A percentile compares a stretch with the other conserved stretches of the same genome.
Conservation (phyloP, 1,140 invertebrate genomes). For the Zaprionus tsacasi region DNA sequence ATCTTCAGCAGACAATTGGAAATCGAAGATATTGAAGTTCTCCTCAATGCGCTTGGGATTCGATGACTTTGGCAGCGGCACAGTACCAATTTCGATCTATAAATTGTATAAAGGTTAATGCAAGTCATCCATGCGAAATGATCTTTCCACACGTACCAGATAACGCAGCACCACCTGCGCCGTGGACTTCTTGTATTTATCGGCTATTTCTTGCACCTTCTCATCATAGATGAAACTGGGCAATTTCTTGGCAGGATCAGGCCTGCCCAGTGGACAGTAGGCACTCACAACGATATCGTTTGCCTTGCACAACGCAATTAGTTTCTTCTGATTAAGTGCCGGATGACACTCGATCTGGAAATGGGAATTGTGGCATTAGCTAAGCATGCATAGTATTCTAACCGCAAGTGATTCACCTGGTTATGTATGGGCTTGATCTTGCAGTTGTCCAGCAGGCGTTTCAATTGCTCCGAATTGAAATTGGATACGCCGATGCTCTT, state of each 20-base stretch:
- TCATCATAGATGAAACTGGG: slow-evolving; percentile 88
- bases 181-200: slow-evolving; percentile 89
- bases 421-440: slow-evolving; percentile 90
- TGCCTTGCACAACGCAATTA: slow-evolving; percentile 89
- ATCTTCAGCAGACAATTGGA: slow-evolving; percentile 88
- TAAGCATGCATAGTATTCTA: neutral
- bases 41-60: slow-evolving; percentile 89
- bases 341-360: slow-evolving; percentile 89
- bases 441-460: slow-evolving; percentile 87
- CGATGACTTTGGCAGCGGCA: slow-evolving; percentile 93
- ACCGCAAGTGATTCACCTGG: slow-evolving; percentile 85
- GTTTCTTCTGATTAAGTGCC: slow-evolving; percentile 89
- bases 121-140: neutral
- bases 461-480: slow-evolving; percentile 91
- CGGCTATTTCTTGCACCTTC: slow-evolving; percentile 87
- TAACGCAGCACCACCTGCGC: slow-evolving; percentile 89
- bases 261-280: slow-evolving; percentile 92
- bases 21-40: slow-evolving; percentile 92
- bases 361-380: neutral
- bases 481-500: slow-evolving; percentile 93
- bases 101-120: neutral
- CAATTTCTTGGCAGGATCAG: slow-evolving; percentile 89
- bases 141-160: slow-evolving; percentile 85
- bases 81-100: slow-evolving; percentile 90
- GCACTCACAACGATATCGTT: slow-evolving; percentile 89